A percentile compares a stretch with the other conserved stretches of the same genome.
Conservation (phyloP, 2,888 invertebrate genomes). For the Alsophila aescularia region DNA sequence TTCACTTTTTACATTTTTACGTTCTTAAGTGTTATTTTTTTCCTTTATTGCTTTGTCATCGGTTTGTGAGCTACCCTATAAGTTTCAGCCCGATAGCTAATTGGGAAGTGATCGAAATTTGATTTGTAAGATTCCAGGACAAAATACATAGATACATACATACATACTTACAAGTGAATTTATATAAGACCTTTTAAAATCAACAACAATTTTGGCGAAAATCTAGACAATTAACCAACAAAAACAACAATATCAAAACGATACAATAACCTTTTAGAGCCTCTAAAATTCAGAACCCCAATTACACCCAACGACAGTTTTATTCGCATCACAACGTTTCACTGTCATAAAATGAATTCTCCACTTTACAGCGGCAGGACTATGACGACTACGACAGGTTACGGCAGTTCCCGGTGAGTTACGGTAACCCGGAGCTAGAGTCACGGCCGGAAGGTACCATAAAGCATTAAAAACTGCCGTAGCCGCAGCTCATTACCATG, state of each 20-base stretch:
- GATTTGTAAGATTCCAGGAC: too few species aligned
- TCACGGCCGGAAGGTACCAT: slow-evolving; percentile 18
- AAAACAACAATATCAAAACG: background rate
- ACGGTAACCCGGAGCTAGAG: slow-evolving; percentile 1
- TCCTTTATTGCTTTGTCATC: too few species aligned
- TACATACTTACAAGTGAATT: too few species aligned
- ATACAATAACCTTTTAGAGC: slow-evolving; percentile 1
- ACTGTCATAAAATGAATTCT: slow-evolving; percentile 1
- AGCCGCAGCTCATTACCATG: slow-evolving; percentile 27
- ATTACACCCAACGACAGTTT: background rate
- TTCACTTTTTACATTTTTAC: too few species aligned
- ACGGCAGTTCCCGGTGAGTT: slow-evolving; percentile 1
- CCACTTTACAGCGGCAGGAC: background rate
- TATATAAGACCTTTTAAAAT: too few species aligned
- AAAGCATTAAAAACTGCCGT: slow-evolving; percentile 21
- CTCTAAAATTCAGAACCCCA: background rate
- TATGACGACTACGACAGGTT: slow-evolving; percentile 10
- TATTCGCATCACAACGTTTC: slow-evolving; percentile 1
- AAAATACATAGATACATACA: too few species aligned
- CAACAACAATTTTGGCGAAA: too few species aligned
- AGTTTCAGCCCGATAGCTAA: too few species aligned
- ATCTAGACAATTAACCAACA: background rate
- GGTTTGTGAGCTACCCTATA: too few species aligned
- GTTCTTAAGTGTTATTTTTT: too few species aligned
- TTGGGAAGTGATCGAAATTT: too few species aligned